Evolutionary conservation across 23 tunicate species (phyloP).

Genomic region (Styela clava): DNA sequence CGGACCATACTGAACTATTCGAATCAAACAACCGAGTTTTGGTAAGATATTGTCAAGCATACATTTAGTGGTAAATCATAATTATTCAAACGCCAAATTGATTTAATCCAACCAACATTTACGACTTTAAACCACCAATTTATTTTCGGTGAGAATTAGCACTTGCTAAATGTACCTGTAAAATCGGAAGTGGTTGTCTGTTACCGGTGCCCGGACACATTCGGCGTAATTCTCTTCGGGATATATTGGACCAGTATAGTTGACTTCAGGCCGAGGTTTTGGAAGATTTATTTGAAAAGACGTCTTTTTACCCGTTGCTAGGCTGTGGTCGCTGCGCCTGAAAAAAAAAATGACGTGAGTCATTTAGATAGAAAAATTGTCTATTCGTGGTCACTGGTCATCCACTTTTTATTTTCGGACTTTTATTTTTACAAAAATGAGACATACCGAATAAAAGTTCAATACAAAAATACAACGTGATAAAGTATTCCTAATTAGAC

Average conservation of each 20-base stretch:
- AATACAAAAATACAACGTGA: too few relatives aligned
- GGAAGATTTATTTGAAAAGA: conserved; percentile 54
- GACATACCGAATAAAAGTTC: too few relatives aligned
- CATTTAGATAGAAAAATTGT: neutral
- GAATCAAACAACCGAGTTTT: too few relatives aligned
- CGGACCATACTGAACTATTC: too few relatives aligned
- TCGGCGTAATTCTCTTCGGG: conserved; percentile 26
- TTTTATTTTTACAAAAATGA: too few relatives aligned
- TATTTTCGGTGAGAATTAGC: neutral
- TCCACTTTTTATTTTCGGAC: too few relatives aligned
- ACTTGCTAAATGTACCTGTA: conserved; percentile 34
- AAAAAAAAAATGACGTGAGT: neutral
- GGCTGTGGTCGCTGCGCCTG: conserved; percentile 28
- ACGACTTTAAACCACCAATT: neutral
- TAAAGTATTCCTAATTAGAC: too few relatives aligned
- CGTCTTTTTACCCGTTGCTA: conserved; percentile 6
- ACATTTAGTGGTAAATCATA: too few relatives aligned
- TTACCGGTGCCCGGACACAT: conserved; percentile 50
- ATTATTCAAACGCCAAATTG: too few relatives aligned
- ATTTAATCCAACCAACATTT: neutral
- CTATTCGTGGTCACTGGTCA: too few relatives aligned
- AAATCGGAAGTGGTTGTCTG: conserved; percentile 75
- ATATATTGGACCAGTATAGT: conserved; percentile 64
- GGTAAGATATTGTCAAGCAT: too few relatives aligned
- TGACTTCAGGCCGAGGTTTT: conserved; percentile 9